Conservation (phyloP, 1,140 invertebrate genomes). For the Leptonema lineaticorne region DNA sequence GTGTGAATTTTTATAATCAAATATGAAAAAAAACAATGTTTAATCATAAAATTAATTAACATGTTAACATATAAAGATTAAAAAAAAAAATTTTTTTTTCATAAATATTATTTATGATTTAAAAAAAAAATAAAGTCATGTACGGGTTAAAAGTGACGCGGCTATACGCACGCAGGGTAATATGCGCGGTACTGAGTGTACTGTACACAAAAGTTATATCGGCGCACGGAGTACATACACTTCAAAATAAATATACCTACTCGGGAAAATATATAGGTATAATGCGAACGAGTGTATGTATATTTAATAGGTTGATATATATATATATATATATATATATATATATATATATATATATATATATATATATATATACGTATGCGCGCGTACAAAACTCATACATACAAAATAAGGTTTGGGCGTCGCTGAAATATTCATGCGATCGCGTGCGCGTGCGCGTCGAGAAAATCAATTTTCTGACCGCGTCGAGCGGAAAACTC, state of each 20-base stretch:
- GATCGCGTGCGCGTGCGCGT: background rate
- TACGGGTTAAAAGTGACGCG: background rate
- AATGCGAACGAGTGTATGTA: too few relatives aligned
- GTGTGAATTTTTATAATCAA: too few relatives aligned
- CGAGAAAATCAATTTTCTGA: conserved; percentile 27
- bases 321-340: background rate
- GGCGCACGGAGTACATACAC: background rate
- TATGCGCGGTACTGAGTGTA: background rate
- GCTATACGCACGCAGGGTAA: background rate
- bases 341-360: background rate
- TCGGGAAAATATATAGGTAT: too few relatives aligned
- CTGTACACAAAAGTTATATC: background rate
- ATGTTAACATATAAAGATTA: too few relatives aligned
- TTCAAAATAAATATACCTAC: too few relatives aligned
- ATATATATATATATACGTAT: conserved; percentile 12
- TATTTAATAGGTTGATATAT: too few relatives aligned
- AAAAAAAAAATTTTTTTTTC: too few relatives aligned
- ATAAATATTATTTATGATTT: background rate
- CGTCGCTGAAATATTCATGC: conserved; percentile 28
- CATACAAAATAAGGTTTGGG: conserved; percentile 25
- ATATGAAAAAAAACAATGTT: too few relatives aligned
- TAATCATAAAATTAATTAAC: too few relatives aligned
- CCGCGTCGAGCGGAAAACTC: background rate
- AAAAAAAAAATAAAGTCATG: background rate
- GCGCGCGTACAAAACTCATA: conserved; percentile 9